Base-by-base conservation (phyloP, 2,797 vertebrate genomes). In the Pitangus sulphuratus region DNA sequence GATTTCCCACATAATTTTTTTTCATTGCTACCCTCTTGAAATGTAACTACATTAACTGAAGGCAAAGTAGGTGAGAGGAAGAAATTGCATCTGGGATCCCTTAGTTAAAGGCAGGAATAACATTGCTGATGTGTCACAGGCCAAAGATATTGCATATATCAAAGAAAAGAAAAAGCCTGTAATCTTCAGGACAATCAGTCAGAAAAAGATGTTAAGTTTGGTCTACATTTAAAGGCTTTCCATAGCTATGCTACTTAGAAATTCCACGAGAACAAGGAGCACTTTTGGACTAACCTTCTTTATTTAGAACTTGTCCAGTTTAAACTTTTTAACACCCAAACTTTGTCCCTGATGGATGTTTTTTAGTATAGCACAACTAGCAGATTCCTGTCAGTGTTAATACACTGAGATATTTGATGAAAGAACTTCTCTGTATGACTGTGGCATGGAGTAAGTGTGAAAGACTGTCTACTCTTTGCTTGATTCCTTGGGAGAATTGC, bases 31-130 rank as follows among this genome's bases (percentile, higher is more conserved):
- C 12, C 54, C 25, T 72, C 35, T 83, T 17, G 47, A 53, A 87
- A 71, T 50, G 5, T 20, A 45, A 25, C 40, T 65, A 77, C n/a
- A 70, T 83, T 83, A 93, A 94, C 33, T 79, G 28, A 91, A 87
- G 24, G 26, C 37, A 83, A 90, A 87, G 57, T 79, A 85, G 50
- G 82, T 91, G 93, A 91, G 69, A 87, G 44, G 30, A 89, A 91
- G 56, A 84, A 92, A 86, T 45, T 75, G 26, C 57, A 54, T 71
- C 82, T 89, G 79, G 64, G 12, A 58, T 78, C n/a, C 15, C 17
- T 68, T 69, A 6, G 0, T 70, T 80, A 80, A 77, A 82, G n/a
- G 6, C 47, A 89, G 10, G 19, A 86, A 84, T 69, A 68, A 69
- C 15, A 40, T 17, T 64, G 7, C 48, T 79, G 57, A 16, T 33